Base-by-base conservation (phyloP, 2,113 vertebrate genomes). In the Lathamus discolor region DNA sequence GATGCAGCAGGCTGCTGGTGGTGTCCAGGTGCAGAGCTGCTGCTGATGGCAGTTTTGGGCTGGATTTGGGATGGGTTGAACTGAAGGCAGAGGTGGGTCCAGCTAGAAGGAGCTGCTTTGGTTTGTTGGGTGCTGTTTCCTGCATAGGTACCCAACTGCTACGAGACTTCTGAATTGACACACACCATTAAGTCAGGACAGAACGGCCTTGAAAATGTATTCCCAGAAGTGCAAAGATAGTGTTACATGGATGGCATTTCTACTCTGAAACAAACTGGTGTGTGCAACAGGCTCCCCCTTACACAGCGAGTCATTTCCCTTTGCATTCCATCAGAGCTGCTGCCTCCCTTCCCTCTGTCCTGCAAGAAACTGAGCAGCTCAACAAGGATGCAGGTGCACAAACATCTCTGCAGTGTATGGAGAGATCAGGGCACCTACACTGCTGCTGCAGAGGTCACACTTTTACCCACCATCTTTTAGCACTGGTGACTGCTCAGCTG, bases 161-260 rank as follows among this genome's bases (percentile, higher is more conserved):
- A 39, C 25, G 64, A 78, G 37, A 23, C 11, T 80, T 83, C n/a
- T 10, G 4, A 20, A 55, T 80, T 90, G 33, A 68, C 44, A 62
- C 5, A 11, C 0, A 4, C 13, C 29, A 9, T 44, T 61, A 44
- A 83, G 43, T 23, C 25, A 35, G 33, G 44, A 69, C 28, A 79
- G 81, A 87, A 54, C 0, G 2, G n/a, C 5, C 12, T 41, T 37
- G n/a, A 43, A 64, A 81, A 37, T 0, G 1, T 43, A 37, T 24
- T 70, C 44, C 23, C 29, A 57, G 73, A 44, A 59, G 17, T 29
- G n/a, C 12, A 17, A 41, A 52, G 33, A 39, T 14, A 33, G 22
- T 2, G 20, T 27, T 22, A 24, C 0, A 0, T 17, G 31, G 25
- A 46, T 39, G 41, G 13, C 33, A 78, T 13, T 22, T 55, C 43